Percentiles rank a stretch among this genome's conserved stretches.
Evolutionary conservation across 2,113 vertebrate genomes (phyloP).

Genomic region (Steatornis caripensis): DNA sequence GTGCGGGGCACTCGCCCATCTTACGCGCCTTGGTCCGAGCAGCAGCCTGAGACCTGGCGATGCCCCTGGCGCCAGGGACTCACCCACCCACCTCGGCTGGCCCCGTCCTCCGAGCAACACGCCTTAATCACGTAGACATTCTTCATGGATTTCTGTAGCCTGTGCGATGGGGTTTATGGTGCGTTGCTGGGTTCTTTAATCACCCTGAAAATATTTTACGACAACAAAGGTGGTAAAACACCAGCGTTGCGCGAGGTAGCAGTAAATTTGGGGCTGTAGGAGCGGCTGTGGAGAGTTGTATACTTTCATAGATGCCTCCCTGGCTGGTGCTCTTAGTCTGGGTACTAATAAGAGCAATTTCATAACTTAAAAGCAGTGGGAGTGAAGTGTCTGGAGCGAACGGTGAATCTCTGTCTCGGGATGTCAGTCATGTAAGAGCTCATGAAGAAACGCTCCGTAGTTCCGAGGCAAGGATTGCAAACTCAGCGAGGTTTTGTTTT

Average conservation of each 20-base stretch:
- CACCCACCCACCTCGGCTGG: not conserved
- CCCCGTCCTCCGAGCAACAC: not conserved
- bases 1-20: too few species aligned
- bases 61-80: too few species aligned
- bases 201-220: not conserved
- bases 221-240: not conserved
- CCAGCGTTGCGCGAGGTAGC: not conserved
- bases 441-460: not conserved
- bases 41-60: too few species aligned
- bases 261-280: not conserved
- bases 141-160: not conserved
- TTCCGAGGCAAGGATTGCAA: not conserved
- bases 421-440: not conserved
- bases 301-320: not conserved
- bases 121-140: not conserved
- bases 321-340: not conserved
- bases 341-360: not conserved
- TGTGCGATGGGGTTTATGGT: not conserved
- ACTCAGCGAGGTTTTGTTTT: not conserved
- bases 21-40: too few species aligned
- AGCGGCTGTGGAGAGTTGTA: not conserved
- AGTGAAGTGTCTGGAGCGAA: not conserved
- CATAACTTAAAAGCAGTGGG: not conserved
- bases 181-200: not conserved
- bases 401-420: not conserved